Percentiles rank a stretch among this genome's conserved stretches.
Conservation (phyloP, 1,140 invertebrate genomes). For the Fopius arisanus region DNA sequence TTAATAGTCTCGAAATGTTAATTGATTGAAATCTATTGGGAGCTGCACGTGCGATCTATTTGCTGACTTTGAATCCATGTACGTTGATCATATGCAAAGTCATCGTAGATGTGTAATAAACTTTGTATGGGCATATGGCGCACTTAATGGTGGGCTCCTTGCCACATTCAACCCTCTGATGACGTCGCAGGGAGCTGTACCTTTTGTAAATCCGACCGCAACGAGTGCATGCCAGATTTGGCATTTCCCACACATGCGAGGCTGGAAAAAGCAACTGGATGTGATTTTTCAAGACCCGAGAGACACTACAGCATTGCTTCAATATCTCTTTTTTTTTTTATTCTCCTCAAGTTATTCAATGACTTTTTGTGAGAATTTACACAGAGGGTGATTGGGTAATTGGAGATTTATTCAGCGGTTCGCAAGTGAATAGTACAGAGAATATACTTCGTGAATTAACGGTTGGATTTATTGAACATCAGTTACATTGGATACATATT, state of each 20-base stretch:
- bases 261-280: conserved; percentile 34
- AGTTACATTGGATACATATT: not conserved
- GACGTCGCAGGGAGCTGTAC: conserved; percentile 50
- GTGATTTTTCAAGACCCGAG: conserved; percentile 30
- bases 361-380: not conserved
- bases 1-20: no score
- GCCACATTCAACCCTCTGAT: conserved; percentile 57
- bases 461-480: not conserved
- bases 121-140: conserved; percentile 49
- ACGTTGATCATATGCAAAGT: conserved; percentile 38
- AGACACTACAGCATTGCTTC: not conserved
- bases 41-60: conserved; percentile 14
- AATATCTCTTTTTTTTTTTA: not conserved
- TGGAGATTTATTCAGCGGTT: conserved; percentile 5
- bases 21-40: not conserved
- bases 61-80: conserved; percentile 35
- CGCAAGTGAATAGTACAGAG: not conserved
- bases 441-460: not conserved
- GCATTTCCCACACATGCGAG: conserved; percentile 29
- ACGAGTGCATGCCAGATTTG: conserved; percentile 35
- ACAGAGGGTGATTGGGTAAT: not conserved
- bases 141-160: conserved; percentile 54
- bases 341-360: not conserved
- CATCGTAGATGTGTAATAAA: conserved; percentile 46
- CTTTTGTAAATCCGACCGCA: conserved; percentile 52